These are phyloP conservation scores for Antitype chi DNA, from an alignment of 2,888 invertebrate genomes.

Conservation along the genomic window DNA sequence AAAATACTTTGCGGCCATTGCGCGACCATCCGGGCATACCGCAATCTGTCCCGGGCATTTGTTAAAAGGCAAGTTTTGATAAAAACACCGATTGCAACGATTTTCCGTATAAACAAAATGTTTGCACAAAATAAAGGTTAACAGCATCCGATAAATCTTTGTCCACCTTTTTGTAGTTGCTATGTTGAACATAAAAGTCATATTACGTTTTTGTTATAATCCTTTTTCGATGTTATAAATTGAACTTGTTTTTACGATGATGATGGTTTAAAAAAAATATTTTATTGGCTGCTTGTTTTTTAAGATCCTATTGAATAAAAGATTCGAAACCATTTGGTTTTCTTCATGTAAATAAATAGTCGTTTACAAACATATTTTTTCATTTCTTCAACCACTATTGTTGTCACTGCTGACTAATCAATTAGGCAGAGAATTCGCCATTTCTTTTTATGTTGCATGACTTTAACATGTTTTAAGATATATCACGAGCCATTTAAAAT, in stretches of 20 bases:
- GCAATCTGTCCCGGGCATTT: constrained; percentile 78
- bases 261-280: constrained; percentile 30
- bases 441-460: constrained; percentile 36
- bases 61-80: constrained; percentile 74
- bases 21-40: constrained; percentile 71
- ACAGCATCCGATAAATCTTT: constrained; percentile 64
- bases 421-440: constrained; percentile 41
- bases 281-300: constrained; percentile 22
- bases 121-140: constrained; percentile 65
- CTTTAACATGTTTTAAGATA: constrained; percentile 53
- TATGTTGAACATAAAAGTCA: constrained; percentile 65
- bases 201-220: constrained; percentile 69
- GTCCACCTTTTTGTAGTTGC: constrained; percentile 62
- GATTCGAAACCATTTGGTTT: constrained; percentile 26
- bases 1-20: constrained; percentile 82
- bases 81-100: constrained; percentile 72
- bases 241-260: constrained; percentile 48
- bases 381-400: background rate
- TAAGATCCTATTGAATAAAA: constrained; percentile 34
- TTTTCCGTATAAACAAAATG: constrained; percentile 66
- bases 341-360: constrained; percentile 6
- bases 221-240: constrained; percentile 58
- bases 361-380: background rate
- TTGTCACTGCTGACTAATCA: constrained; percentile 32
- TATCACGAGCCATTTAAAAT: constrained; percentile 36